Percentiles rank a stretch among this genome's conserved stretches.
These are phyloP conservation scores for Cranoglanis bouderius DNA, from an alignment of 2,113 vertebrate species.

Conservation along the genomic window DNA sequence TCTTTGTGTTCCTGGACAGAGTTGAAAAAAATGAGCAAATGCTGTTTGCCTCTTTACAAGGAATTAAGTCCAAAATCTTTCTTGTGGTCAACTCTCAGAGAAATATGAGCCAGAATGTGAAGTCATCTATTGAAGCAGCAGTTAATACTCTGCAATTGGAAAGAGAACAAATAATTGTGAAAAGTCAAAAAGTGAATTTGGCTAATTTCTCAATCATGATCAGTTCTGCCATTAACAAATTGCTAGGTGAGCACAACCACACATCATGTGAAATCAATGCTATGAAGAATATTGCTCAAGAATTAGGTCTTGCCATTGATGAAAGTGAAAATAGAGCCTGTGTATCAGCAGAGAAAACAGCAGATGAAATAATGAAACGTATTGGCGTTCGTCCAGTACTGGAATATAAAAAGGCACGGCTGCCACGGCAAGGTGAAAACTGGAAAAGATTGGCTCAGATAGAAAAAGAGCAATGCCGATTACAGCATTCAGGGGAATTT, in stretches of 20 bases:
- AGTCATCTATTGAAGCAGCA: constrained; percentile 27
- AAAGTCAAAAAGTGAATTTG: constrained; percentile 28
- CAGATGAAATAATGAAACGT: constrained; percentile 34
- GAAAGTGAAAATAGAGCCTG: constrained; percentile 39
- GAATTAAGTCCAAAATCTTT: constrained; percentile 48
- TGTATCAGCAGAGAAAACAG: constrained; percentile 23
- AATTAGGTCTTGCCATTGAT: constrained; percentile 57
- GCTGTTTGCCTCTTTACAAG: constrained; percentile 54
- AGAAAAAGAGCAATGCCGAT: constrained; percentile 60
- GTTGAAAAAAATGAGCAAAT: constrained; percentile 56
- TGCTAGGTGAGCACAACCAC: not conserved
- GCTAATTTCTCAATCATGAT: constrained; percentile 49
- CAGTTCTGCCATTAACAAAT: constrained; percentile 18
- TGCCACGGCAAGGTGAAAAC: constrained; percentile 58
- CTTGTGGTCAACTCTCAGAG: constrained; percentile 53
- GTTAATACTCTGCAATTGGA: constrained; percentile 43
- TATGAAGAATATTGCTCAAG: constrained; percentile 37
- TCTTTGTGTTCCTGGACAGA: constrained; percentile 71
- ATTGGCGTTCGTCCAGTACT: constrained; percentile 24
- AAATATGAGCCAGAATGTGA: not conserved
- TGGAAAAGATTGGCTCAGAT: constrained; percentile 59
- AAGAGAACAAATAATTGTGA: constrained; percentile 4
- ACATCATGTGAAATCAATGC: not conserved
- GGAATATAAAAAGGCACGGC: constrained; percentile 51
- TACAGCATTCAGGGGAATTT: not conserved